Percentiles rank a stretch among this genome's conserved stretches.
These are phyloP conservation scores for Chroicocephalus ridibundus DNA, from an alignment of 2,113 vertebrate genomes.

Conservation along the genomic window DNA sequence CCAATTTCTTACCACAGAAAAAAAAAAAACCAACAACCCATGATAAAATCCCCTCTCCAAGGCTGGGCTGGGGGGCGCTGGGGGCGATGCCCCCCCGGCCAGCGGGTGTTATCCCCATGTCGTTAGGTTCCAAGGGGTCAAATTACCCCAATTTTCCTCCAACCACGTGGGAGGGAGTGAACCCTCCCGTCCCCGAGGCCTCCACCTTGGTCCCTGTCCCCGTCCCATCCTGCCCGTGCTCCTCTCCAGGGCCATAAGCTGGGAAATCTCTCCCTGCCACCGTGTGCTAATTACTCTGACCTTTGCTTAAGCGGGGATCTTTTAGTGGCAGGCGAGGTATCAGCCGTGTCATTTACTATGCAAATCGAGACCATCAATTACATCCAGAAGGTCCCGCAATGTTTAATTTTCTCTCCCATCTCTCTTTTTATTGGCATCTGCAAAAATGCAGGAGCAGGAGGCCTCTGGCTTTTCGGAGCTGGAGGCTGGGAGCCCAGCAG, in stretches of 20 bases:
- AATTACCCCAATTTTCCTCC: not conserved
- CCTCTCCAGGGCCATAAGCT: not conserved
- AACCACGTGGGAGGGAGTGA: rapidly evolving
- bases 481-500: slow-evolving; percentile 1
- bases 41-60: too few relatives aligned
- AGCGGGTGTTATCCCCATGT: not conserved
- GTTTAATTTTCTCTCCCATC: slow-evolving; percentile 48
- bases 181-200: rapidly evolving
- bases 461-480: not conserved
- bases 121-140: not conserved
- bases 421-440: slow-evolving; percentile 28
- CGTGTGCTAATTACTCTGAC: slow-evolving; percentile 32
- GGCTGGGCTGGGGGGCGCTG: rapidly evolving
- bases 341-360: slow-evolving; percentile 63
- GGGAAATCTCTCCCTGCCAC: not conserved
- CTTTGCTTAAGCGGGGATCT: slow-evolving; percentile 51
- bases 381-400: slow-evolving; percentile 25
- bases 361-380: slow-evolving; percentile 66
- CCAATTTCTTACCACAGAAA: slow-evolving; percentile 1
- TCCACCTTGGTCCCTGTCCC: not conserved
- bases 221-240: not conserved
- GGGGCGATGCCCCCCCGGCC: rapidly evolving
- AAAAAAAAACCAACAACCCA: not conserved
- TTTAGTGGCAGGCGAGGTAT: slow-evolving; percentile 49
- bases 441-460: not conserved